A percentile compares a stretch with the other conserved stretches of the same genome.
These are phyloP conservation scores for Lasioglossum marginatum DNA, from an alignment of 2,888 invertebrate genomes.

Conservation along the genomic window DNA sequence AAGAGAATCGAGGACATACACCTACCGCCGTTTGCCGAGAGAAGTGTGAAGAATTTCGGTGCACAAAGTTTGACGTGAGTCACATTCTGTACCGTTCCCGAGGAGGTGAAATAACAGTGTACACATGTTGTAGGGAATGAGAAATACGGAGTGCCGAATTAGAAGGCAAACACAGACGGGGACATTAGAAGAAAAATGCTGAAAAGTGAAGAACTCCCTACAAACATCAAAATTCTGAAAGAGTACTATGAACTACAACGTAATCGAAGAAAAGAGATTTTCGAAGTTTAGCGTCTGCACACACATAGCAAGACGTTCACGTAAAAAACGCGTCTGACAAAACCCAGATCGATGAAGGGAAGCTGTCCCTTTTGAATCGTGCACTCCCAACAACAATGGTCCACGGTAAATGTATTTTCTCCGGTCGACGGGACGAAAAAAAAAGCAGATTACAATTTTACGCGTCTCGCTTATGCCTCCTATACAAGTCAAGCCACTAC, in stretches of 20 bases:
- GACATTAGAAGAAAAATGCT: background rate
- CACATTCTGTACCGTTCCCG: background rate
- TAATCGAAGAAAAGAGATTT: background rate
- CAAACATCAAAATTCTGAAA: background rate
- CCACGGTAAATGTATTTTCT: background rate
- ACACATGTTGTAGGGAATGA: background rate
- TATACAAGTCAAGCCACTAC: background rate
- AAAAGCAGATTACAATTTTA: slow-evolving; percentile 19
- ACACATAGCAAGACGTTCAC: background rate
- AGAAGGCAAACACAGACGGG: background rate
- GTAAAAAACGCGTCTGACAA: too few species aligned
- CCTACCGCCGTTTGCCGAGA: background rate
- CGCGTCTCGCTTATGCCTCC: background rate
- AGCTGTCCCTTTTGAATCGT: background rate
- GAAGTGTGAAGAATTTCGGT: background rate
- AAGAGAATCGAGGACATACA: background rate
- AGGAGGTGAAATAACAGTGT: background rate
- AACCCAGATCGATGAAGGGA: background rate
- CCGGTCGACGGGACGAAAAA: background rate
- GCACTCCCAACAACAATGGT: background rate
- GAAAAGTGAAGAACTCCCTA: too few species aligned
- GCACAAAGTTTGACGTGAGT: background rate
- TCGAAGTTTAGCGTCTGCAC: background rate
- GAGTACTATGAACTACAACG: too few species aligned
- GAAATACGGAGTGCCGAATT: background rate